Percentiles rank a stretch among this genome's conserved stretches.
Conservation (phyloP, 1,140 invertebrate genomes). For the Trachymyrmex septentrionalis region DNA sequence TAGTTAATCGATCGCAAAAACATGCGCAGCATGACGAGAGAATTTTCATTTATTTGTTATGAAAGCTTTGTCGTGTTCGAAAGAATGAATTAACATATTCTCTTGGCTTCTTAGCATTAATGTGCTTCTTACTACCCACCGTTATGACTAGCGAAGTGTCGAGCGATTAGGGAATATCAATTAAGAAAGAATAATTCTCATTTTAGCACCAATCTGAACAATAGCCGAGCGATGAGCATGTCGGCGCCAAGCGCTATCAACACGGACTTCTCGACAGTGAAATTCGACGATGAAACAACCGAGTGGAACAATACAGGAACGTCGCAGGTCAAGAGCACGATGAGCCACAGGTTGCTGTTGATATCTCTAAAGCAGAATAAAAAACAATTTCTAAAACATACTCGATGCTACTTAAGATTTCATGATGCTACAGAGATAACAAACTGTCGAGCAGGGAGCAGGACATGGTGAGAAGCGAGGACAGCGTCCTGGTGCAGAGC, state of each 20-base stretch:
- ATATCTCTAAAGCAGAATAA: constrained; percentile 11
- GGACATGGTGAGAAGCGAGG: constrained; percentile 84
- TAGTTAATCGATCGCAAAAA: not conserved
- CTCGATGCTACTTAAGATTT: not conserved
- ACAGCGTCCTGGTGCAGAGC: constrained; percentile 86
- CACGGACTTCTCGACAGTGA: constrained; percentile 91
- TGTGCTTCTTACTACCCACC: constrained; percentile 62
- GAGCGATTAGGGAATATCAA: not conserved
- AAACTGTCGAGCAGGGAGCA: constrained; percentile 78
- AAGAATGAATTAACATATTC: not conserved
- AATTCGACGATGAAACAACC: constrained; percentile 87
- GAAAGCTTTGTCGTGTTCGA: constrained; percentile 7
- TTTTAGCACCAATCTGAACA: constrained; percentile 88
- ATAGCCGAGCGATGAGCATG: constrained; percentile 91
- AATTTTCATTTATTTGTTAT: not conserved
- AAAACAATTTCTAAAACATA: not conserved
- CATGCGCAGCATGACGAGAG: not conserved
- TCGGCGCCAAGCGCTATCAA: constrained; percentile 95
- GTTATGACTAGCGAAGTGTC: constrained; percentile 61
- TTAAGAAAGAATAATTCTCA: constrained; percentile 13
- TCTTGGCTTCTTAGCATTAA: constrained; percentile 69
- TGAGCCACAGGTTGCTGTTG: constrained; percentile 82
- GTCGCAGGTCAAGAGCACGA: constrained; percentile 82
- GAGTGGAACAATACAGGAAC: constrained; percentile 80
- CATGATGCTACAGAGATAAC: not conserved